Evolutionary conservation across 1,140 invertebrate genomes (phyloP).

Genomic region (Euwallacea fornicatus): DNA sequence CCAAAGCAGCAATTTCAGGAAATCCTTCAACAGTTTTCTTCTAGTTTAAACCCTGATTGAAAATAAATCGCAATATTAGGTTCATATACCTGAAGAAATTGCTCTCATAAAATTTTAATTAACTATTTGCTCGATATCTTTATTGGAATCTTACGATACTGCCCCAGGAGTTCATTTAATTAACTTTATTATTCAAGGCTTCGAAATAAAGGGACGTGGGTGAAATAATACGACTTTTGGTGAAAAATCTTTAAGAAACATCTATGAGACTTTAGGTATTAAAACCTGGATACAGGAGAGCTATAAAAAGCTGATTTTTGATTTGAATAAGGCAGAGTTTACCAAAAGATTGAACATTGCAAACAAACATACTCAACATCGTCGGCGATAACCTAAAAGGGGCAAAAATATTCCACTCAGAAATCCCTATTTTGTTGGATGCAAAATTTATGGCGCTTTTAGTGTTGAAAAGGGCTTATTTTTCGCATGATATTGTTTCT

Average conservation of each 20-base stretch:
- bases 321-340: no score
- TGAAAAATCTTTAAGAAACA: no score
- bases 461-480: slow-evolving; percentile 30
- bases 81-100: neutral
- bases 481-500: slow-evolving; percentile 29
- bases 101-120: slow-evolving; percentile 3
- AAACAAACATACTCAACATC: no score
- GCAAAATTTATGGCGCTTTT: slow-evolving; percentile 31
- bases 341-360: no score
- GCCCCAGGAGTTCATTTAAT: neutral
- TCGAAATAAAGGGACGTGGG: no score
- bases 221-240: no score
- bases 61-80: neutral
- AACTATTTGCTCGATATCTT: neutral
- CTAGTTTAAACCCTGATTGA: neutral
- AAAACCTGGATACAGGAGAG: no score
- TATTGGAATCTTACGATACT: neutral
- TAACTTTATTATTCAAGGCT: neutral
- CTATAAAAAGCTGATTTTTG: no score
- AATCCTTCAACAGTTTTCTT: no score
- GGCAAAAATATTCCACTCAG: slow-evolving; percentile 15
- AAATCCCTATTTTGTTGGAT: slow-evolving; percentile 22
- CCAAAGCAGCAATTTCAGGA: no score
- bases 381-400: neutral
- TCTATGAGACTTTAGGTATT: no score